A percentile compares a stretch with the other conserved stretches of the same genome.
These are phyloP conservation scores for Oostethus manadensis DNA, from an alignment of 2,113 vertebrate genomes.

Conservation along the genomic window DNA sequence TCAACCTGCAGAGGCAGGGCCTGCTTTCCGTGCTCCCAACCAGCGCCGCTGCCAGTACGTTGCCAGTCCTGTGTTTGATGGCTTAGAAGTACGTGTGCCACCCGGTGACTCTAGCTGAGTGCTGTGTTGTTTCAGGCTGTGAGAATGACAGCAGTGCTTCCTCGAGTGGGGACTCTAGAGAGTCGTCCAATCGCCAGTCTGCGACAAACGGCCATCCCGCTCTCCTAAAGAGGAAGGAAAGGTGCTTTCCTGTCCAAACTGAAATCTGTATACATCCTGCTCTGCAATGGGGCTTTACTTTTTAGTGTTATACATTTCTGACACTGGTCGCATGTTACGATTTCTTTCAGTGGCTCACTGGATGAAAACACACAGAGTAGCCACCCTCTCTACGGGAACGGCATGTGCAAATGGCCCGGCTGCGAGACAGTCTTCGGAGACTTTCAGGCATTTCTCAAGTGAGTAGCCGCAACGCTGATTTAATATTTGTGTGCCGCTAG, in stretches of 20 bases:
- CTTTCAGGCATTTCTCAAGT: conserved; percentile 96
- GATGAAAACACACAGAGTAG: conserved; percentile 78
- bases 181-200: conserved; percentile 53
- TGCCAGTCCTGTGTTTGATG: neutral
- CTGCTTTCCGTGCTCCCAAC: conserved; percentile 85
- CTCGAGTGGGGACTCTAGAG: conserved; percentile 47
- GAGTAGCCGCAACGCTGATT: conserved; percentile 49
- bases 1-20: conserved; percentile 94
- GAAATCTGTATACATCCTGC: neutral
- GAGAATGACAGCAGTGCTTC: conserved; percentile 50
- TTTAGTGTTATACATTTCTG: neutral
- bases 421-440: conserved; percentile 97
- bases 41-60: conserved; percentile 78
- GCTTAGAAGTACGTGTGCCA: neutral
- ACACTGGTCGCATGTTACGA: neutral
- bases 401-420: conserved; percentile 97
- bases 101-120: no score
- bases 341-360: conserved; percentile 72
- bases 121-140: conserved; percentile 40
- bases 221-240: conserved; percentile 61
- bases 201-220: conserved; percentile 59
- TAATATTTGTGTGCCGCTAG: no score
- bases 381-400: conserved; percentile 92
- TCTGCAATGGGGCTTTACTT: neutral
- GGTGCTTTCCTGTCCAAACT: conserved; percentile 38